Evolutionary conservation across 2,113 vertebrate genomes (phyloP).

Genomic region (Zootoca vivipara): DNA sequence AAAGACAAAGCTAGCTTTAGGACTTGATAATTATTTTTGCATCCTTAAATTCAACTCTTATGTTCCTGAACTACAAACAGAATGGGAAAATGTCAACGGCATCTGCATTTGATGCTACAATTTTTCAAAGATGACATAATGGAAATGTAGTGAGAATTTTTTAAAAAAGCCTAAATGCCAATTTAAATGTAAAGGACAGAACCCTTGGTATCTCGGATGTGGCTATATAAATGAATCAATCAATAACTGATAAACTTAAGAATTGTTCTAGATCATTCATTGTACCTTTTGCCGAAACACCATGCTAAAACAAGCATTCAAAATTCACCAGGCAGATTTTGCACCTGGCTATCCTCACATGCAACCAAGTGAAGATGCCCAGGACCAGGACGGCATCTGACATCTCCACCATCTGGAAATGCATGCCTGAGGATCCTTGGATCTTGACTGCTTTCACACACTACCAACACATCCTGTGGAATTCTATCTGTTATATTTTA

Average conservation of each 20-base stretch:
- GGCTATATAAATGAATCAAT: not conserved
- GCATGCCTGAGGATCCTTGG: too few relatives aligned
- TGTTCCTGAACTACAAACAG: not conserved
- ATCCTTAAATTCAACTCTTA: not conserved
- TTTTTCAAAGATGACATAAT: not conserved
- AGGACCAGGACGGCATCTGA: too few relatives aligned
- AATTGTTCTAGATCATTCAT: not conserved
- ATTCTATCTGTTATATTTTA: too few relatives aligned
- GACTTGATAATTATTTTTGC: conserved; percentile 9
- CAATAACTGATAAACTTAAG: not conserved
- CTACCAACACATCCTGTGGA: too few relatives aligned
- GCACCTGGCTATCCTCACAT: too few relatives aligned
- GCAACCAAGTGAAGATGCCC: too few relatives aligned
- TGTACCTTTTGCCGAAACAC: not conserved
- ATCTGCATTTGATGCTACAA: not conserved
- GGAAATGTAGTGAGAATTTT: not conserved
- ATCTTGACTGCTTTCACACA: too few relatives aligned
- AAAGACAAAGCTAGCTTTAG: not conserved
- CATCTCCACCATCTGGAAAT: too few relatives aligned
- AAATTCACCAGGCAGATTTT: too few relatives aligned
- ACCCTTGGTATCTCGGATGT: not conserved
- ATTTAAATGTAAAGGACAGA: not conserved
- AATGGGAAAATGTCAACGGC: not conserved
- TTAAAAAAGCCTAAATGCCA: not conserved
- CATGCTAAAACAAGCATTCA: not conserved